Percentiles rank a stretch among this genome's conserved stretches.
Evolutionary conservation across 2,888 invertebrate genomes (phyloP).

Genomic region (Copidosoma aretas): DNA sequence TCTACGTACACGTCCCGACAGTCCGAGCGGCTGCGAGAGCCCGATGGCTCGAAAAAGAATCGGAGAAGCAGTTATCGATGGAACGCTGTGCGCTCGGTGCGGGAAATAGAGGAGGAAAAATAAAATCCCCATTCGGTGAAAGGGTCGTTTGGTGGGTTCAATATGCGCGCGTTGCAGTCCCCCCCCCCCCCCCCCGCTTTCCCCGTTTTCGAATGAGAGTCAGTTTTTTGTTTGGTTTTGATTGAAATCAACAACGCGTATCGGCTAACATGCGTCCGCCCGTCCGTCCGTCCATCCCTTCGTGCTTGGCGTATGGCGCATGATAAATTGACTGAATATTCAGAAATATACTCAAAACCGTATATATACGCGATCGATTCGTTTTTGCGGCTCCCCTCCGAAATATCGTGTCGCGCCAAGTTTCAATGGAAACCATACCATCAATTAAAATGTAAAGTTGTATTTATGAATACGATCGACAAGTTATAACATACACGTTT

Average conservation of each 20-base stretch:
- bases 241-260: conserved; percentile 17
- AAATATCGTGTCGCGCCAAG: too few species aligned
- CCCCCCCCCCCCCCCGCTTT: neutral
- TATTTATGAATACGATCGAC: too few species aligned
- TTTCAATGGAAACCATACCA: too few species aligned
- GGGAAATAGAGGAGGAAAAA: conserved; percentile 15
- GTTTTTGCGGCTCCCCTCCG: too few species aligned
- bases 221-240: conserved; percentile 22
- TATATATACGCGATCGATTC: too few species aligned
- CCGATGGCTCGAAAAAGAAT: conserved; percentile 16
- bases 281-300: too few species aligned
- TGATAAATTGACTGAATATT: too few species aligned
- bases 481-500: too few species aligned
- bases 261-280: neutral
- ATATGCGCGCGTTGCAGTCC: neutral
- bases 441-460: too few species aligned
- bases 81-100: too few species aligned
- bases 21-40: conserved; percentile 2
- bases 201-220: conserved; percentile 4
- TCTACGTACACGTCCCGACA: conserved; percentile 10
- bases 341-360: too few species aligned
- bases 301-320: too few species aligned
- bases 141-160: conserved; percentile 20
- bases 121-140: conserved; percentile 14
- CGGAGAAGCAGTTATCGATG: conserved; percentile 23